Conservation (phyloP, 2,113 vertebrate species). For the Cathartes aura region DNA sequence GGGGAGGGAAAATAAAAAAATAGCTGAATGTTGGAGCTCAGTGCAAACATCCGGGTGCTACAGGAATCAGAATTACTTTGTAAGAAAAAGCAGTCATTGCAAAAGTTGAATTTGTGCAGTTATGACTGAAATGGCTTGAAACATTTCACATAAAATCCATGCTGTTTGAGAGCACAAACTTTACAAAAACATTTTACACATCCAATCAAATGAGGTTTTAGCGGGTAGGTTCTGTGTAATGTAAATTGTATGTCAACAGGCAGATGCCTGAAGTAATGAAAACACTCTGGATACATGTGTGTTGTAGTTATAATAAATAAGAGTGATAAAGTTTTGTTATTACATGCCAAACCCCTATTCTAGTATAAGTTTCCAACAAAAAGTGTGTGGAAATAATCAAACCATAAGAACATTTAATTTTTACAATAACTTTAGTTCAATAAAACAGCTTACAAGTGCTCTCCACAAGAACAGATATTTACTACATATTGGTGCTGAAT, state of each 20-base stretch:
- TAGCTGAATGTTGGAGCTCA: background rate
- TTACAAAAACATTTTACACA: background rate
- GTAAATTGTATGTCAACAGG: background rate
- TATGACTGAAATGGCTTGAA: background rate
- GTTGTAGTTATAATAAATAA: background rate
- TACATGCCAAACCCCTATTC: background rate
- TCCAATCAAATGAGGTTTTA: background rate
- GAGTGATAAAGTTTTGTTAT: background rate
- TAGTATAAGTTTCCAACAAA: background rate
- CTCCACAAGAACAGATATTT: background rate
- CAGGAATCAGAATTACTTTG: background rate
- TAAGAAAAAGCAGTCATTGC: background rate
- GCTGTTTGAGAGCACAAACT: background rate
- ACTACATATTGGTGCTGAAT: background rate
- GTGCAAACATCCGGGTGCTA: background rate
- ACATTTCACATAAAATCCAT: background rate
- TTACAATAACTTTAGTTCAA: background rate
- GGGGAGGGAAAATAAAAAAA: background rate
- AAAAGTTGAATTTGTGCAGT: background rate
- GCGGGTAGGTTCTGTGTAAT: background rate
- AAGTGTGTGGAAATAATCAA: constrained; percentile 13
- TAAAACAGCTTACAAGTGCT: background rate
- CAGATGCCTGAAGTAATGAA: constrained; percentile 30
- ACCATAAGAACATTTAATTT: background rate
- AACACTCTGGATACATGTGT: background rate